Evolutionary conservation across 2,797 vertebrate genomes (phyloP).

Genomic region (Pseudochaenichthys georgianus): DNA sequence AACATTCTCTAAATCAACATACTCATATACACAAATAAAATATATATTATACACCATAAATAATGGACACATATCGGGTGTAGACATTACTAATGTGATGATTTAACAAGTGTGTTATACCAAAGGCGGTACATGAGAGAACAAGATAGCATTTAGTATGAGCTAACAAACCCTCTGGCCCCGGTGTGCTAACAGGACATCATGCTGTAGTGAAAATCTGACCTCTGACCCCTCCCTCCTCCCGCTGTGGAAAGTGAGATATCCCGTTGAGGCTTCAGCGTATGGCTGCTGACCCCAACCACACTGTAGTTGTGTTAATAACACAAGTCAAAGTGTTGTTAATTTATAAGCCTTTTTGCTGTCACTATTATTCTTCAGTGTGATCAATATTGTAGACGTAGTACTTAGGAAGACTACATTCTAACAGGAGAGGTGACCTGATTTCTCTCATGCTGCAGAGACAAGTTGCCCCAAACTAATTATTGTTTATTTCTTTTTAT

Average conservation of each 20-base stretch:
- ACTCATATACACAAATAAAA: neutral
- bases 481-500: slow-evolving; percentile 61
- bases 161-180: slow-evolving; percentile 23
- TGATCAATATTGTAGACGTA: neutral
- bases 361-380: too few relatives aligned
- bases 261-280: slow-evolving; percentile 54
- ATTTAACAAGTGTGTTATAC: neutral
- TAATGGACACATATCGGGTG: neutral
- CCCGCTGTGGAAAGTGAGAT: slow-evolving; percentile 50
- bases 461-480: slow-evolving; percentile 28
- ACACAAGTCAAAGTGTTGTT: too few relatives aligned
- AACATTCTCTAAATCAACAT: neutral
- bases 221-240: slow-evolving; percentile 38
- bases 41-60: neutral
- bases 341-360: too few relatives aligned
- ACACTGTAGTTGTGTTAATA: slow-evolving; percentile 20
- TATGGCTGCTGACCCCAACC: slow-evolving; percentile 47
- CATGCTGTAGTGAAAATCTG: slow-evolving; percentile 54
- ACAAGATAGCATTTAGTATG: slow-evolving; percentile 4
- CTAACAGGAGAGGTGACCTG: slow-evolving; percentile 39
- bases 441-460: slow-evolving; percentile 41
- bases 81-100: neutral
- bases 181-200: slow-evolving; percentile 55
- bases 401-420: slow-evolving; percentile 3
- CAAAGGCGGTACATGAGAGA: neutral